Evolutionary conservation across 2,113 vertebrate genomes (phyloP).

Genomic region (Neolamprologus ventralis): DNA sequence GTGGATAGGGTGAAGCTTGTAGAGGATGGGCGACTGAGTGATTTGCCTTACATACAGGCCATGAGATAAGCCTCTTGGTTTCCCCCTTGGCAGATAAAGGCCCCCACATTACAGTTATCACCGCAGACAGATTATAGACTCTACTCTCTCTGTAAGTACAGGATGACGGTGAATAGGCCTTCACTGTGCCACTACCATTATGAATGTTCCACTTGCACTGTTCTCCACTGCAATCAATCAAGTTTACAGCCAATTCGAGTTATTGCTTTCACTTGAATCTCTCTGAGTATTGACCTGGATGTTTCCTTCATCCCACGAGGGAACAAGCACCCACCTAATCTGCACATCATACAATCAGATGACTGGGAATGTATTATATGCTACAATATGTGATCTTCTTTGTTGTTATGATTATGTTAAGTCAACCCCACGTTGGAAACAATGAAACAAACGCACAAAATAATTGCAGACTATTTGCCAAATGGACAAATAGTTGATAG

Average conservation of each 20-base stretch:
- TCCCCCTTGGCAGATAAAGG: constrained; percentile 41
- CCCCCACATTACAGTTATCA: constrained; percentile 51
- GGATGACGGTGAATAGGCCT: constrained; percentile 17
- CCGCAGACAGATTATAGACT: constrained; percentile 51
- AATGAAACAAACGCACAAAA: neutral
- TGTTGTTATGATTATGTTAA: neutral
- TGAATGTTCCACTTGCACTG: constrained; percentile 22
- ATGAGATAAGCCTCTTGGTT: constrained; percentile 44
- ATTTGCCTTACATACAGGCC: constrained; percentile 48
- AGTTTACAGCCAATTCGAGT: constrained; percentile 48
- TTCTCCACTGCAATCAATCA: constrained; percentile 47
- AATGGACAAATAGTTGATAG: neutral
- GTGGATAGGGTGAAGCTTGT: neutral
- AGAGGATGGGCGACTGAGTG: constrained; percentile 12
- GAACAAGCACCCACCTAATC: neutral
- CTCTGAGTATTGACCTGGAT: constrained; percentile 45
- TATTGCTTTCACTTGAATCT: constrained; percentile 57
- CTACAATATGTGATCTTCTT: neutral
- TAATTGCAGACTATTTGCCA: neutral
- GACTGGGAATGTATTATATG: neutral
- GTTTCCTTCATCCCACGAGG: neutral
- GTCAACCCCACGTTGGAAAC: neutral
- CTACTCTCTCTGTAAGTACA: constrained; percentile 28
- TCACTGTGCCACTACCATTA: constrained; percentile 17
- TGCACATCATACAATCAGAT: neutral